These are phyloP conservation scores for Metopia argyrocephala DNA, from an alignment of 2,888 invertebrate species.

Conservation along the genomic window DNA sequence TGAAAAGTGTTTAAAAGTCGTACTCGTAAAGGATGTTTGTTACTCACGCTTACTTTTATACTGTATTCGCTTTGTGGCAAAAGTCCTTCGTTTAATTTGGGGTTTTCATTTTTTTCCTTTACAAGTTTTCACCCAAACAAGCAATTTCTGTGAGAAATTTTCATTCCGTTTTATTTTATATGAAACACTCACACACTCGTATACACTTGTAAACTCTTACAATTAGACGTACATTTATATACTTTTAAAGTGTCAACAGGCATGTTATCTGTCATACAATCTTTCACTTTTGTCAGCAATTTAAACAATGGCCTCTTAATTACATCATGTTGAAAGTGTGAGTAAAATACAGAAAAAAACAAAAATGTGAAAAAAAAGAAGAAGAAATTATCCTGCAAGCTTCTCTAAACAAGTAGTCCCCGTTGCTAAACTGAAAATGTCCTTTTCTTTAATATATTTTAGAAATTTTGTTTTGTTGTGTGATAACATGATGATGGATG, in stretches of 20 bases:
- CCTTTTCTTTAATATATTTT: too few species aligned
- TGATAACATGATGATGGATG: too few species aligned
- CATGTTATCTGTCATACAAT: slow-evolving; percentile 75
- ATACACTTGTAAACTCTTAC: neutral
- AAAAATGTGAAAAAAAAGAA: neutral
- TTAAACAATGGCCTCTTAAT: slow-evolving; percentile 77
- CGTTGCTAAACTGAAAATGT: slow-evolving; percentile 21
- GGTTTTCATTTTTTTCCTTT: neutral
- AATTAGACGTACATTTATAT: slow-evolving; percentile 58
- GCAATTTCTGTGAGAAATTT: slow-evolving; percentile 33
- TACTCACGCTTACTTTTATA: neutral
- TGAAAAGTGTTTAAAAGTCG: slow-evolving; percentile 31
- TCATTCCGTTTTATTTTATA: slow-evolving; percentile 28
- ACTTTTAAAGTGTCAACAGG: slow-evolving; percentile 76
- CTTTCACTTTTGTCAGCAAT: slow-evolving; percentile 77
- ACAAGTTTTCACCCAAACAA: slow-evolving; percentile 4
- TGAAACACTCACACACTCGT: neutral
- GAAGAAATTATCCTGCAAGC: neutral
- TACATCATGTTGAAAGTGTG: slow-evolving; percentile 68
- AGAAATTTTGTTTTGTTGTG: too few species aligned
- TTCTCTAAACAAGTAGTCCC: neutral
- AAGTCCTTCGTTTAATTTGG: slow-evolving; percentile 18
- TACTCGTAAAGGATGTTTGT: too few species aligned
- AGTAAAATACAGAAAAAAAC: slow-evolving; percentile 36
- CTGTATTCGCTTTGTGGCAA: neutral